phyloP scores from a whole-genome alignment of 2,113 vertebrate genomes.

The Clarias batrachus region DNA sequence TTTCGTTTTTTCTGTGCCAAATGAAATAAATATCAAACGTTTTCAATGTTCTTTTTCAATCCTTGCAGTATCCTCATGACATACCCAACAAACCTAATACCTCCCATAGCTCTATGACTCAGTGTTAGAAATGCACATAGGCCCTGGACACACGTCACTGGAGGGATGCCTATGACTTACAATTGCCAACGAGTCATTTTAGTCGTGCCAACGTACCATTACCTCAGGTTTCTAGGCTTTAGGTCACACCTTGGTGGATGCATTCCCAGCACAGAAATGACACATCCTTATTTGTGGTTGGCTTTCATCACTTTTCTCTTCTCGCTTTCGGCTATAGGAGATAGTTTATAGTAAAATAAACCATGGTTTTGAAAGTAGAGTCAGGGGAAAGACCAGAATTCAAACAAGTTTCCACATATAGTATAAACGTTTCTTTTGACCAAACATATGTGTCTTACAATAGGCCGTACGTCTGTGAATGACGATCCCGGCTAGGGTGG shows the following conservation, averaged over 20 bases:
- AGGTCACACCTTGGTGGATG: constrained; percentile 32
- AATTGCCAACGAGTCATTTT: neutral
- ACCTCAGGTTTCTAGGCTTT: constrained; percentile 36
- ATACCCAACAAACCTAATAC: constrained; percentile 35
- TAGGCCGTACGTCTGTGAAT: neutral
- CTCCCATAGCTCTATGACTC: constrained; percentile 46
- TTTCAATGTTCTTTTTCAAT: constrained; percentile 15
- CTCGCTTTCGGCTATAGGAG: neutral
- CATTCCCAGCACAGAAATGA: neutral
- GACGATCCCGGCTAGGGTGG: too few species aligned
- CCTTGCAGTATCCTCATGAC: constrained; percentile 32
- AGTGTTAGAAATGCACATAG: constrained; percentile 30
- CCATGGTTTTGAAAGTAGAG: neutral
- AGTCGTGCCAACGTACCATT: constrained; percentile 28
- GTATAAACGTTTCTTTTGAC: neutral
- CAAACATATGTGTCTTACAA: neutral
- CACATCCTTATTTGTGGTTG: neutral
- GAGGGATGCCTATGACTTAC: neutral
- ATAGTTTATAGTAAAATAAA: neutral
- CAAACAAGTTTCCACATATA: neutral
- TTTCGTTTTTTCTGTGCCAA: constrained; percentile 43
- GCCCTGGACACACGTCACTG: constrained; percentile 29
- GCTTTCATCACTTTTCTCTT: neutral
- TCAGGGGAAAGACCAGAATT: neutral
- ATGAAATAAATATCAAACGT: constrained; percentile 50